Evolutionary conservation across 2,113 vertebrate genomes (phyloP), one percentile per base, ranked within the genome.

Genomic region (Stomatorhinus ivindoensis): DNA sequence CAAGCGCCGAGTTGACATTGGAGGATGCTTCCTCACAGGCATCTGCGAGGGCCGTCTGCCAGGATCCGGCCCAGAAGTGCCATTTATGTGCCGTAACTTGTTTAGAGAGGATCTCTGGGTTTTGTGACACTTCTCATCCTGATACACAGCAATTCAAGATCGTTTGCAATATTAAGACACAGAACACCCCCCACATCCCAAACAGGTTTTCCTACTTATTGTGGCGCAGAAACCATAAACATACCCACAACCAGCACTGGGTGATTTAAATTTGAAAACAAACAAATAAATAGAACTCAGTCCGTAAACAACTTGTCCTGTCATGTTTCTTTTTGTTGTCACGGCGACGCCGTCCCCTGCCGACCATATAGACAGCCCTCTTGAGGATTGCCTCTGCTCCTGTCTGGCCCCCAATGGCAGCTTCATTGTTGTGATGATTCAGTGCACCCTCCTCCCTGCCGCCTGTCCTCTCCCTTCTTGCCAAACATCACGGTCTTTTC

Each of bases 1-100:
- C 90, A 92, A 88, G 94, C 95, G 94, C 93, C 90, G 95, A 92
- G 94, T 94, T 94, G 91, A 95, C 94, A 95, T 95, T 94, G 94
- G 87, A 90, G 91, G 7, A 61, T 76, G 83, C 91, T 85, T 93
- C 93, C 92, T 95, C 95, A 94, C 94, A 94, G 92, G 92, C 92
- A 88, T 89, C 93, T 92, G 91, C 92, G 87, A 90, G 89, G 93
- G 89, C 87, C 91, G 91, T 93, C 94, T 91, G 85, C 9, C 85
- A 92, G 93, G 93, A 95, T 95, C 93, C 93, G 92, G 91, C 88
- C 76, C 51, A n/a, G 87, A 91, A 93, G 93, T 88, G 90, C 92
- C 93, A 92, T 94, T 94, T 93, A 92, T 95, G 93, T 92, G 91
- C 93, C 90, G 92, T 90, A 83, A 35, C 91, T 92, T 58, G 48